phyloP scores from a whole-genome alignment of 2,888 invertebrate species.

The Scaptomyza caliginosa region DNA sequence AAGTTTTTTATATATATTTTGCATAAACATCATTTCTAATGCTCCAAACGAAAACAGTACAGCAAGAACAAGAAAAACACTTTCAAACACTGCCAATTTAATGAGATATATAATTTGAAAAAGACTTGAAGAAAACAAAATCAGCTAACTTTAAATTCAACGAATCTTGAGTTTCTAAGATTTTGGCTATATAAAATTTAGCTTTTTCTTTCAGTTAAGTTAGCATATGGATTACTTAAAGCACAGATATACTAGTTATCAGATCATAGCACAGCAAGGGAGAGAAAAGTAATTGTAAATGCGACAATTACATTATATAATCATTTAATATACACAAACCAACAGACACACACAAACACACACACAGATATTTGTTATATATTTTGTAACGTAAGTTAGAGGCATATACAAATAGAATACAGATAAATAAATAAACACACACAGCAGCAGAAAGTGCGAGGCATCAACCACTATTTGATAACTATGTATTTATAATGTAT shows the following conservation, averaged over 20 bases:
- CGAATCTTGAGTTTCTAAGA: constrained; percentile 25
- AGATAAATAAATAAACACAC: constrained; percentile 27
- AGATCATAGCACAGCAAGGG: constrained; percentile 28
- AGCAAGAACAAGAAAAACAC: constrained; percentile 29
- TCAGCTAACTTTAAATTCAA: constrained; percentile 19
- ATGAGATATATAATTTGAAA: constrained; percentile 24
- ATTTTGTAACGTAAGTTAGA: constrained; percentile 78
- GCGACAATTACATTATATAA: constrained; percentile 60
- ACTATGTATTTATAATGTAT: constrained; percentile 81
- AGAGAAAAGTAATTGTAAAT: constrained; percentile 31
- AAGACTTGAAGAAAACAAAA: constrained; percentile 21
- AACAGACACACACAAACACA: constrained; percentile 50
- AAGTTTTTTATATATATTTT: constrained; percentile 24
- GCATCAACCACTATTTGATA: constrained; percentile 71
- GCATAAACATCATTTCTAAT: constrained; percentile 27
- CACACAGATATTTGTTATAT: constrained; percentile 72
- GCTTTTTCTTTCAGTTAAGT: constrained; percentile 33
- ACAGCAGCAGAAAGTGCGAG: constrained; percentile 28
- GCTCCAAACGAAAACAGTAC: constrained; percentile 39
- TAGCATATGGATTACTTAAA: constrained; percentile 43
- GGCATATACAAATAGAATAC: constrained; percentile 54
- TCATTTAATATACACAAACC: no score
- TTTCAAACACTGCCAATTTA: constrained; percentile 48
- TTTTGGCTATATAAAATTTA: neutral
- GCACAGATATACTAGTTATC: constrained; percentile 19